Base-by-base conservation (phyloP, 2,888 invertebrate species). In the Chloroclystis v-ata region DNA sequence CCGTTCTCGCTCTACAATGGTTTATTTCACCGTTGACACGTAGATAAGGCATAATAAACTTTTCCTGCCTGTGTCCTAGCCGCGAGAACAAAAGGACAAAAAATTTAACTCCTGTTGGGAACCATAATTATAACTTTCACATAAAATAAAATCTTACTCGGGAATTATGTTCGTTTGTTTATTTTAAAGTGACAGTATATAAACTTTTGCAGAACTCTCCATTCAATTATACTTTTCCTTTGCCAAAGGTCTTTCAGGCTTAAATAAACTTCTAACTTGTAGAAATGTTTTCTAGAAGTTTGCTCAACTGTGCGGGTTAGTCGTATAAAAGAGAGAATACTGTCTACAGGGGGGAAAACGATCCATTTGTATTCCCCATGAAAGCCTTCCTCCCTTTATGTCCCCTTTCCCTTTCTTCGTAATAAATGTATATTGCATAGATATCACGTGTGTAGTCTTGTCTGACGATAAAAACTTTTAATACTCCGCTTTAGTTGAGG, bases 1-100 rank as follows among this genome's bases (percentile, higher is more conserved):
- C 74, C 75, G 78, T 63, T 67, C 66, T 69, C 57, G 57, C 49
- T 56, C 49, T 52, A 48, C 43, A 47, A 61, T 50, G 45, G 49
- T 64, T 65, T 61, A 65, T 59, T 56, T 59, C 54, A 46, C 53
- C 49, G 54, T 53, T 52, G 60, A 59, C 60, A 63, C 63, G 59
- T 65, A 59, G 59, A 57, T 61, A 63, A 57, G 60, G 53, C 53
- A 54, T 64, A 60, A 59, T 63, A 62, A 60, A 63, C 46, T 67
- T 67, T 69, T 69, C 69, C 67, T 67, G 59, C 53, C 13, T 52
- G 53, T 49, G 50, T 16, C 11, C 53, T 48, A 54, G 49, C 16
- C 20, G 35, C 10, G 40, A 49, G 39, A 37, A 52, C 50, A 53
- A 54, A 52, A 47, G 51, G 13, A 35, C 35, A 20, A 33, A 32